Base-by-base conservation (phyloP, 2,888 invertebrate genomes). In the Scelioninae gen. 1 region DNA sequence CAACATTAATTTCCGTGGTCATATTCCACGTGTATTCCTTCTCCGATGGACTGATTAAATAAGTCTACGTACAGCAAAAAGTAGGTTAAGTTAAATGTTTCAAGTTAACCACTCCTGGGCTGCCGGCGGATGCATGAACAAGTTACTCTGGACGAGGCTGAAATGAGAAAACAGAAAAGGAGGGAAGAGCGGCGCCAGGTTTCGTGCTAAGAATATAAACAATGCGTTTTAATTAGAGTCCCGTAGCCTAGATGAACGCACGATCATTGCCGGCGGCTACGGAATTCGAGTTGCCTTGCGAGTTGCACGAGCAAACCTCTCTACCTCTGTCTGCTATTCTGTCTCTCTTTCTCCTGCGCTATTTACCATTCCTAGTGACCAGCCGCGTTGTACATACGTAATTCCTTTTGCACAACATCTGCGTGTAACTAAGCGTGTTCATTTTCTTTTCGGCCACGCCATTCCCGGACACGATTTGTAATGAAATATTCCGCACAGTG, bases 201-300 rank as follows among this genome's bases (percentile, higher is more conserved):
- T 87, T 86, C 88, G 87, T 91, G 91, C 88, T 82, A 87, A 88
- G 91, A 91, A 91, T 91, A 91, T 90, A 91, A 91, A 91, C 91
- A 91, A 90, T 90, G 91, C 88, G 90, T 90, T 91, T 91, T 91
- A 91, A 91, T 91, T 91, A 91, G 90, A 89, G 86, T 82, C 85
- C 84, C 87, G 53, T 85, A 85, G 86, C 84, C 86, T 84, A 86
- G 88, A 87, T 85, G 87, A 87, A 87, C 87, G 87, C 88, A 84
- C 87, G 88, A 89, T 88, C 87, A 87, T 88, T 84, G 85, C 88
- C 85, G 83, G 84, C 82, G 69, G 84, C 72, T 66, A 63, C 51
- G 79, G 76, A 77, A 82, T 84, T 82, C 78, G 75, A 55, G 63
- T 38, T 60, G 63, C 8, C 55, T 68, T 66, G 10, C 63, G 15